phyloP scores from a whole-genome alignment of 2,113 vertebrate species.

The Crotalus helleri region DNA sequence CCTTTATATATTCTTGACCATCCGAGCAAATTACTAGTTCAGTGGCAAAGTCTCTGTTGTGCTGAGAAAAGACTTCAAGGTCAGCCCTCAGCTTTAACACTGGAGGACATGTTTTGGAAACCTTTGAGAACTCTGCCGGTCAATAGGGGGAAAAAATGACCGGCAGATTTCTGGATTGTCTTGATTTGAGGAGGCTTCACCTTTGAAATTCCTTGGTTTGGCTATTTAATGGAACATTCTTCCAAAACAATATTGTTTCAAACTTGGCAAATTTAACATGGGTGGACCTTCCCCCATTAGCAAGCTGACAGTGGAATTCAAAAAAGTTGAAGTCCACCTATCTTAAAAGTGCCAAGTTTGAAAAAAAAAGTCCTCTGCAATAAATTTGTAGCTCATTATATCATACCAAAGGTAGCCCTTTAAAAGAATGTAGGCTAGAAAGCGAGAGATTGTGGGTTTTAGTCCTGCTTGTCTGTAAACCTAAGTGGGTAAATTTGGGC shows the following conservation, averaged over 20 bases:
- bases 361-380: neutral
- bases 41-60: neutral
- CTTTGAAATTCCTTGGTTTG: neutral
- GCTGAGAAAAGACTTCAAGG: neutral
- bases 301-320: too few species aligned
- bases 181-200: neutral
- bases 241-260: neutral
- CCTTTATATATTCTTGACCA: neutral
- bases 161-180: neutral
- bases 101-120: neutral
- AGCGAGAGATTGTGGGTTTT: too few species aligned
- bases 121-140: neutral
- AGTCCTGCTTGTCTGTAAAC: too few species aligned
- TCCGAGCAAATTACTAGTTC: neutral
- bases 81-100: neutral
- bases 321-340: too few species aligned
- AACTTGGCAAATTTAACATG: neutral
- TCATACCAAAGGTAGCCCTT: too few species aligned
- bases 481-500: too few species aligned
- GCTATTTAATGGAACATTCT: too few species aligned
- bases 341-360: too few species aligned
- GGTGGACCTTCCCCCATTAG: neutral
- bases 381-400: too few species aligned
- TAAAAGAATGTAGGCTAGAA: too few species aligned
- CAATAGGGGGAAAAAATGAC: neutral